A percentile compares a stretch with the other conserved stretches of the same genome.
Evolutionary conservation across 1,140 invertebrate genomes (phyloP).

Genomic region (Cephus cinctus): DNA sequence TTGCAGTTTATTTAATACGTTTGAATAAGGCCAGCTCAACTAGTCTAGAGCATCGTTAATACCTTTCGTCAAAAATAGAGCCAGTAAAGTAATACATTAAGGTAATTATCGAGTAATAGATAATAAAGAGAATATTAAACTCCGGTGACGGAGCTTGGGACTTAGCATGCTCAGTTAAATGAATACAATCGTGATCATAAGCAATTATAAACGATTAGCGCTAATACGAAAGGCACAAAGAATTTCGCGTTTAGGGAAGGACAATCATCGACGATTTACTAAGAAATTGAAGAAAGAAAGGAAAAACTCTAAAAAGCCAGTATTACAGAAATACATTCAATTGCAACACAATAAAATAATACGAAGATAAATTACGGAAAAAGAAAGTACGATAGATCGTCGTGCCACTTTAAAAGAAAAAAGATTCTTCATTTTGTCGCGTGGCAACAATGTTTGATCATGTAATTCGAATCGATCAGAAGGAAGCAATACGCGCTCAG

Average conservation of each 20-base stretch:
- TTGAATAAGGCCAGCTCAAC: slow-evolving; percentile 53
- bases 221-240: slow-evolving; percentile 45
- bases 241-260: slow-evolving; percentile 56
- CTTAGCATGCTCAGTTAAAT: slow-evolving; percentile 59
- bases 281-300: slow-evolving; percentile 25
- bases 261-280: slow-evolving; percentile 52
- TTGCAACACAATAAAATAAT: too few relatives aligned
- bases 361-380: too few relatives aligned
- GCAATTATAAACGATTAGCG: slow-evolving; percentile 5
- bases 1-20: slow-evolving; percentile 42
- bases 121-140: slow-evolving; percentile 45
- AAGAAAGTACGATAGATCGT: too few relatives aligned
- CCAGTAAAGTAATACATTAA: slow-evolving; percentile 39
- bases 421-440: too few relatives aligned
- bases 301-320: slow-evolving; percentile 46
- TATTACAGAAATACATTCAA: slow-evolving; percentile 45
- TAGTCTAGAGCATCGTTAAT: slow-evolving; percentile 54
- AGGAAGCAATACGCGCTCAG: not conserved
- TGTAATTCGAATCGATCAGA: not conserved
- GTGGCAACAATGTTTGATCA: too few relatives aligned
- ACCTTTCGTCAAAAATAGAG: slow-evolving; percentile 40
- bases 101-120: slow-evolving; percentile 18
- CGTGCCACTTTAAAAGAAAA: too few relatives aligned
- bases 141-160: slow-evolving; percentile 56
- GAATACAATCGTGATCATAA: slow-evolving; percentile 50